phyloP scores from a whole-genome alignment of 1,140 invertebrate genomes.

The Lordiphosa stackelbergi region DNA sequence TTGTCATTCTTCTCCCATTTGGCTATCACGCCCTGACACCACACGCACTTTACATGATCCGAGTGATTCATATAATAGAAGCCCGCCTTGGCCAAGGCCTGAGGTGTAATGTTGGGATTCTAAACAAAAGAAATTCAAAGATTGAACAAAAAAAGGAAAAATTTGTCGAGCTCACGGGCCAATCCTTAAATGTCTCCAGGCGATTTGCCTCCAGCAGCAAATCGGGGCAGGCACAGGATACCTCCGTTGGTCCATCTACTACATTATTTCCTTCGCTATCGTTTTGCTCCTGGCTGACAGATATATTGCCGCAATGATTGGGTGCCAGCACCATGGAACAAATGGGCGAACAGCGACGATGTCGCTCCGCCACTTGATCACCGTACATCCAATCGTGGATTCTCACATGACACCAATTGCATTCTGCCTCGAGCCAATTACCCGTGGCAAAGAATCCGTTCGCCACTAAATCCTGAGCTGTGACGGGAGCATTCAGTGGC shows the following conservation, averaged over 20 bases:
- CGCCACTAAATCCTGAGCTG: constrained; percentile 83
- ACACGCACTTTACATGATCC: constrained; percentile 89
- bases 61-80: constrained; percentile 78
- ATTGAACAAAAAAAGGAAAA: neutral
- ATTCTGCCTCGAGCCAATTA: constrained; percentile 83
- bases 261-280: constrained; percentile 51
- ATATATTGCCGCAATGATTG: constrained; percentile 82
- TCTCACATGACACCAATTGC: constrained; percentile 85
- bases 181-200: constrained; percentile 81
- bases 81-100: constrained; percentile 87
- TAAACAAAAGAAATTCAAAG: constrained; percentile 8
- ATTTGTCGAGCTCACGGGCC: constrained; percentile 79
- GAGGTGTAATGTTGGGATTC: constrained; percentile 80
- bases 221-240: constrained; percentile 43
- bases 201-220: constrained; percentile 62
- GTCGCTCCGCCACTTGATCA: constrained; percentile 79
- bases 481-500: constrained; percentile 82
- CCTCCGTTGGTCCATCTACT: constrained; percentile 22
- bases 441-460: constrained; percentile 90
- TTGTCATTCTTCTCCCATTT: constrained; percentile 86
- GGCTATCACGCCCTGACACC: constrained; percentile 84
- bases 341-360: constrained; percentile 79
- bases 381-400: constrained; percentile 87
- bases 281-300: constrained; percentile 19
- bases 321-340: constrained; percentile 84